A percentile compares a stretch with the other conserved stretches of the same genome.
Conservation (phyloP, 2,797 vertebrate species). For the Gallirallus australis region DNA sequence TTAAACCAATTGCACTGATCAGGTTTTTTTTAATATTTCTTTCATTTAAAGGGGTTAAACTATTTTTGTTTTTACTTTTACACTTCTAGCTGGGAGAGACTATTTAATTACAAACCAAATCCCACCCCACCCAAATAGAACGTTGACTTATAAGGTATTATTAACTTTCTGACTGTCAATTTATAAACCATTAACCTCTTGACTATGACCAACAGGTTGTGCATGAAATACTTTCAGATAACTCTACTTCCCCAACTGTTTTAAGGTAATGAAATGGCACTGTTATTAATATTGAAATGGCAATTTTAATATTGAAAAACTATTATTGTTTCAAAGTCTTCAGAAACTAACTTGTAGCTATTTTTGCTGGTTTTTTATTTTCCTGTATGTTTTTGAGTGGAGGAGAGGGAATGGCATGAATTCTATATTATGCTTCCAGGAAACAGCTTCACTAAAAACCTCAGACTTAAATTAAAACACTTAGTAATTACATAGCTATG, state of each 20-base stretch:
- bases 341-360: background rate
- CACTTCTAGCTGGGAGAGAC: background rate
- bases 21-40: background rate
- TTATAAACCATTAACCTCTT: constrained; percentile 4
- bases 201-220: constrained; percentile 80
- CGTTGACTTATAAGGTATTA: background rate
- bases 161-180: background rate
- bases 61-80: background rate
- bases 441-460: constrained; percentile 47
- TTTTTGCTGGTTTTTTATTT: background rate
- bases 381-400: background rate
- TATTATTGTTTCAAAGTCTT: background rate
- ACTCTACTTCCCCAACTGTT: constrained; percentile 78
- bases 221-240: constrained; percentile 87
- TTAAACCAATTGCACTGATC: background rate
- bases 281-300: background rate
- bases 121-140: background rate
- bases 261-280: constrained; percentile 72
- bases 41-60: background rate
- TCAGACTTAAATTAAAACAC: constrained; percentile 49
- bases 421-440: constrained; percentile 18
- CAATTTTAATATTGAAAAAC: background rate
- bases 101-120: background rate
- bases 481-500: constrained; percentile 30
- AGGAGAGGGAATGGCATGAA: background rate